Evolutionary conservation across 2,888 invertebrate species (phyloP).

Genomic region (Mythimna pallens): DNA sequence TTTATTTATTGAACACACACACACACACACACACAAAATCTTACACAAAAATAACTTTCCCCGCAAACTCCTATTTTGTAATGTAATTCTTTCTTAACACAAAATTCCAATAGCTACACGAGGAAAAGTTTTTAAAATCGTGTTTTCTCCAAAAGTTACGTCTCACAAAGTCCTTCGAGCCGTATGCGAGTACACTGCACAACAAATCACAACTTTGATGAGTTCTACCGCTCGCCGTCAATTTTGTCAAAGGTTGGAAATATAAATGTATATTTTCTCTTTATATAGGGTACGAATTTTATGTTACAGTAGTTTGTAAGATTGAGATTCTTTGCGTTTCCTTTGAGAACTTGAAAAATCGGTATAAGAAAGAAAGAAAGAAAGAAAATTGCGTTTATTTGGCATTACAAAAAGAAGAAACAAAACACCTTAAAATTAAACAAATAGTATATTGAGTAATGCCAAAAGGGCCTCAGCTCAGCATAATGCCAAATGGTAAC

Average conservation of each 20-base stretch:
- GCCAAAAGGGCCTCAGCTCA: no score
- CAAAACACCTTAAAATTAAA: no score
- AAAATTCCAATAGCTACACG: slow-evolving; percentile 22
- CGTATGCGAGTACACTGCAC: slow-evolving; percentile 45
- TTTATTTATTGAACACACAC: background rate
- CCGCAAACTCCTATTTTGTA: slow-evolving; percentile 24
- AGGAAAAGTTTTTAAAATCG: slow-evolving; percentile 47
- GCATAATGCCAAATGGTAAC: no score
- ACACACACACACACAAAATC: background rate
- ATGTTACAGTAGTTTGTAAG: background rate
- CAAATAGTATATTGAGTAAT: no score
- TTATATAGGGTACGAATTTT: background rate
- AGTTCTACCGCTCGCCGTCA: slow-evolving; percentile 62
- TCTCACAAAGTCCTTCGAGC: slow-evolving; percentile 9
- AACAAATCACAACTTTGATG: slow-evolving; percentile 80
- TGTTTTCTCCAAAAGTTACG: slow-evolving; percentile 36
- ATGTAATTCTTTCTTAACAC: slow-evolving; percentile 21
- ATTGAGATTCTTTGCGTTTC: background rate
- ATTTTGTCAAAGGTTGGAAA: slow-evolving; percentile 60
- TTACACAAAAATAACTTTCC: background rate
- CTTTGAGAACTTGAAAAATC: background rate
- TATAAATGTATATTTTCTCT: slow-evolving; percentile 23
- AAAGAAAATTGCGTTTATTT: no score
- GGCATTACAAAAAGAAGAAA: no score
- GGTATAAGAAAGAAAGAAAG: no score